Evolutionary conservation across 2,113 vertebrate genomes (phyloP).

Genomic region (Pavo muticus): DNA sequence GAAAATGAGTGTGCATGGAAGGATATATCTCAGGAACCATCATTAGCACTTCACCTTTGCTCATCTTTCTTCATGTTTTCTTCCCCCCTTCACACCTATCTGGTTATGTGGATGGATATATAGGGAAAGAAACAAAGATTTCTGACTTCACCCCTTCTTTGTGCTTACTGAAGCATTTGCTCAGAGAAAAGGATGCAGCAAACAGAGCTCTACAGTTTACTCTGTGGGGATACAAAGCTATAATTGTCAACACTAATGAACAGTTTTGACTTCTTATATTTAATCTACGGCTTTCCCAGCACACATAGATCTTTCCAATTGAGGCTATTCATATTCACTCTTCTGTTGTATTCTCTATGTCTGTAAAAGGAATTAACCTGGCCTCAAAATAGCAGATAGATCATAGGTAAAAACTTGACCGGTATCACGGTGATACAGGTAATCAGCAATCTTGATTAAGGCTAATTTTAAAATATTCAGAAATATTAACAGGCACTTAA

Average conservation of each 20-base stretch:
- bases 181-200: background rate
- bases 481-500: background rate
- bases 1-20: background rate
- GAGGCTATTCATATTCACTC: background rate
- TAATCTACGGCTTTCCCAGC: background rate
- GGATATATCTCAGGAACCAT: background rate
- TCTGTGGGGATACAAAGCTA: background rate
- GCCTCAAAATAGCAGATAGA: background rate
- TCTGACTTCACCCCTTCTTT: background rate
- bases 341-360: background rate
- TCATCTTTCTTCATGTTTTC: background rate
- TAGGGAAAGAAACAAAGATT: rapidly evolving
- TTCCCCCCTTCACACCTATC: background rate
- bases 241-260: background rate
- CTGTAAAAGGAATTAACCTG: background rate
- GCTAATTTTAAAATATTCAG: background rate
- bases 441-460: too few species aligned
- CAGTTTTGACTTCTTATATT: background rate
- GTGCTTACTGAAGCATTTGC: background rate
- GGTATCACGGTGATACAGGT: too few species aligned
- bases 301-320: background rate
- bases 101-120: background rate
- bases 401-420: background rate
- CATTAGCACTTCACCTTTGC: background rate
- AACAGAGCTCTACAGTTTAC: background rate